Conservation (phyloP, 2,797 vertebrate genomes). For the Alca torda region DNA sequence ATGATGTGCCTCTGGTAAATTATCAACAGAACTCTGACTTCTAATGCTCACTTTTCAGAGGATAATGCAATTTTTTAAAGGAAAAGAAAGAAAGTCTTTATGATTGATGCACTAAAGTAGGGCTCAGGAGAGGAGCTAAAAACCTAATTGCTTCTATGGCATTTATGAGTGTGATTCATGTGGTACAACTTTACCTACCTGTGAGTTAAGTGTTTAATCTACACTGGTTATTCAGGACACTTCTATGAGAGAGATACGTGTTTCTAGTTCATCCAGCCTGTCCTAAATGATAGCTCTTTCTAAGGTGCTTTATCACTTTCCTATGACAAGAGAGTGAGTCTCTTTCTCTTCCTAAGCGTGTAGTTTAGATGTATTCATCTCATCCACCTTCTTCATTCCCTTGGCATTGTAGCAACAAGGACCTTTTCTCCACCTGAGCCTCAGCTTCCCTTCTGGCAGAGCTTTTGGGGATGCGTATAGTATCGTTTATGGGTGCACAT, state of each 20-base stretch:
- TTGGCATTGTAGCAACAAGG: not conserved
- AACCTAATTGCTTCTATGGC: slow-evolving; percentile 11
- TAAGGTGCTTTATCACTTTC: not conserved
- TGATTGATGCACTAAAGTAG: not conserved
- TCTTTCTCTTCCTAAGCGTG: not conserved
- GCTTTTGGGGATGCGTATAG: not conserved
- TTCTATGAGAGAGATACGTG: not conserved
- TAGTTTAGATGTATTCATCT: not conserved
- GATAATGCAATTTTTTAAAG: not conserved
- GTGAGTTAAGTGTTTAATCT: slow-evolving; percentile 3
- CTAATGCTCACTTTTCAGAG: not conserved
- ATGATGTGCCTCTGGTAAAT: not conserved
- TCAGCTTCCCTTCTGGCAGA: not conserved
- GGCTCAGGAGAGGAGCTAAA: slow-evolving; percentile 9
- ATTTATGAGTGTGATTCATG: slow-evolving; percentile 31
- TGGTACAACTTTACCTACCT: not conserved
- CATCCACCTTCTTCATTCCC: not conserved
- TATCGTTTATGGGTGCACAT: not conserved
- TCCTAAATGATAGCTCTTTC: not conserved
- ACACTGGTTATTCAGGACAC: not conserved
- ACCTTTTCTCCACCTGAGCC: not conserved
- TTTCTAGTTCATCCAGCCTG: not conserved
- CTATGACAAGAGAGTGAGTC: not conserved
- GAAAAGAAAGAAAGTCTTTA: not conserved
- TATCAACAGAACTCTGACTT: not conserved